phyloP scores from a whole-genome alignment of 2,113 vertebrate genomes.

The Tamias sibiricus region DNA sequence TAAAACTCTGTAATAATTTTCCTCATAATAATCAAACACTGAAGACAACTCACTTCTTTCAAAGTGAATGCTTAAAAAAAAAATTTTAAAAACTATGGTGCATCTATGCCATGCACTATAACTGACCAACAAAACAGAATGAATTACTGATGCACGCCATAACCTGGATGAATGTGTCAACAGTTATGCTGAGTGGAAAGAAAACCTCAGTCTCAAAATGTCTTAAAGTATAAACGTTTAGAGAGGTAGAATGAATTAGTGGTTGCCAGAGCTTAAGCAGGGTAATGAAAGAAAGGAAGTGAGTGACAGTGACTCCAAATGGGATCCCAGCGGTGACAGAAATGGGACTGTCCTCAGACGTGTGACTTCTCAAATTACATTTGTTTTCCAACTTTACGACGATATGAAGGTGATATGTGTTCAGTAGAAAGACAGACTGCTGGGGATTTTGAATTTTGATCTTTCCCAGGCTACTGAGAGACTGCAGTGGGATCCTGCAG shows the following conservation, averaged over 20 bases:
- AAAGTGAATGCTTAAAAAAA: neutral
- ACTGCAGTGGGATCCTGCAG: neutral
- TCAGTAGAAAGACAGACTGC: neutral
- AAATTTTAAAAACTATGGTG: too few species aligned
- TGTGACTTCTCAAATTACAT: too few species aligned
- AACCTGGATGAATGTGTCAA: neutral
- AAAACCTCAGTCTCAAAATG: neutral
- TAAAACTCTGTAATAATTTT: neutral
- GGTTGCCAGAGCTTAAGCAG: neutral
- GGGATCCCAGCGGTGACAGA: neutral
- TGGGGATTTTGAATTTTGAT: neutral
- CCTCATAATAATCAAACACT: too few species aligned
- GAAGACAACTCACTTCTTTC: neutral
- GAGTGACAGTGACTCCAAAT: neutral
- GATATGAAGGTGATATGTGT: too few species aligned
- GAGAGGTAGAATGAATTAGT: neutral
- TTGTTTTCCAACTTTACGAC: too few species aligned
- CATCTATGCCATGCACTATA: too few species aligned
- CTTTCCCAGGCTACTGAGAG: neutral
- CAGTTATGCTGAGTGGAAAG: neutral
- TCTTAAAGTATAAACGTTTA: neutral
- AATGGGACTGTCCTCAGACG: too few species aligned
- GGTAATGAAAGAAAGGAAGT: neutral
- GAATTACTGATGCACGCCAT: too few species aligned
- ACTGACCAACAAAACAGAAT: neutral